Evolutionary conservation across 2,113 vertebrate species (phyloP).

Genomic region (Alexandromys fortis): DNA sequence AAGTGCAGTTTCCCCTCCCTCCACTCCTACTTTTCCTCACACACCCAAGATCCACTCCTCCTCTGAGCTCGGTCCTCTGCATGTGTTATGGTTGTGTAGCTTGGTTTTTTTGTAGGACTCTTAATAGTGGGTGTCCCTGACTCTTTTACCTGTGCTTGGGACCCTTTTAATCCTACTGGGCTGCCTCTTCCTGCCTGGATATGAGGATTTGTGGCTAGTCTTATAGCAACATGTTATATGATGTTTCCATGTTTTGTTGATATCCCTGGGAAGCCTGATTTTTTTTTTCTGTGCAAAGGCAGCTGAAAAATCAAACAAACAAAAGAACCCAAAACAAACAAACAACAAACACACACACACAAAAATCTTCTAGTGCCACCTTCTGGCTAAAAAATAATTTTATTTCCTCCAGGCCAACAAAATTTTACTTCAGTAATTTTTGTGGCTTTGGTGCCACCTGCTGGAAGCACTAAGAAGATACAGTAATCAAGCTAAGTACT

Average conservation of each 20-base stretch:
- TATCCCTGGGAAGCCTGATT: not conserved
- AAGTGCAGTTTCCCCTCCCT: not conserved
- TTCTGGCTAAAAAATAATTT: slow-evolving; percentile 15
- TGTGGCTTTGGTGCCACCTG: slow-evolving; percentile 61
- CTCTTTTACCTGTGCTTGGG: not conserved
- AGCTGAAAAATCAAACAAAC: too few relatives aligned
- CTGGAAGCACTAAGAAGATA: slow-evolving; percentile 24
- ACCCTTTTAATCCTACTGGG: not conserved
- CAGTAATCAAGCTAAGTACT: not conserved
- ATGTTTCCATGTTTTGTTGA: not conserved
- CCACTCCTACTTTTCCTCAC: too few relatives aligned
- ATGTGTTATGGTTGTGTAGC: not conserved
- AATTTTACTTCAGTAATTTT: not conserved
- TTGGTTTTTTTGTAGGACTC: not conserved
- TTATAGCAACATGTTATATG: not conserved
- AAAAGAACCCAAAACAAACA: too few relatives aligned
- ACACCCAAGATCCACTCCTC: not conserved
- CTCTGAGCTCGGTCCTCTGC: not conserved
- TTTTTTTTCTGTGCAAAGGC: not conserved
- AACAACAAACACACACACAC: too few relatives aligned
- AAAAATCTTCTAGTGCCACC: slow-evolving; percentile 49
- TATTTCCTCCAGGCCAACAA: not conserved
- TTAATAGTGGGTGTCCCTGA: not conserved
- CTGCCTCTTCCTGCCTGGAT: not conserved
- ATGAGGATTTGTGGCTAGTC: not conserved